Percentiles rank a stretch among this genome's conserved stretches.
phyloP scores from a whole-genome alignment of 92 coral and sea anemone species.

The Meandrina meandrites region DNA sequence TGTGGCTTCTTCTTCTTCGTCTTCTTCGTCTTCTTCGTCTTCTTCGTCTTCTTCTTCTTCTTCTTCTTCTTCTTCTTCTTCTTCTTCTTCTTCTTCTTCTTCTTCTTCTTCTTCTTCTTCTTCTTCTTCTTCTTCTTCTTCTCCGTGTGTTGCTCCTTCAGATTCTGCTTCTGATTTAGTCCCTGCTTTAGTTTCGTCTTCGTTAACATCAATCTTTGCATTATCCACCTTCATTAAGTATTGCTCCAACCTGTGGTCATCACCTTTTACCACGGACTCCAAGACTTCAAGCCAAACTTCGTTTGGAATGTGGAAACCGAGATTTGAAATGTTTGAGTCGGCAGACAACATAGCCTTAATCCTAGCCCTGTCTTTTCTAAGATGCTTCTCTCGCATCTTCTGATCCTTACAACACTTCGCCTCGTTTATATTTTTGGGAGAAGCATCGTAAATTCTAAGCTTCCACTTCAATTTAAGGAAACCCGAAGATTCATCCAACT shows the following conservation, averaged over 20 bases:
- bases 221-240: background rate
- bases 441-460: constrained; percentile 47
- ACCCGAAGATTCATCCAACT: background rate
- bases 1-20: background rate
- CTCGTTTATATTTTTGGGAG: background rate
- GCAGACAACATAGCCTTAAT: background rate
- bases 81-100: background rate
- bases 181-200: background rate
- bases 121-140: background rate
- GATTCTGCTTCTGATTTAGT: background rate
- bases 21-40: background rate
- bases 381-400: background rate
- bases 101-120: background rate
- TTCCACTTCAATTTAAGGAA: constrained; percentile 34
- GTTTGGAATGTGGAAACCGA: background rate
- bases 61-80: background rate
- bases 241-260: background rate
- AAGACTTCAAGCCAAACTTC: background rate
- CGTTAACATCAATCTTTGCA: background rate
- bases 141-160: background rate
- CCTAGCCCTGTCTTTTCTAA: background rate
- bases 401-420: background rate
- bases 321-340: background rate
- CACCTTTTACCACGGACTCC: background rate
- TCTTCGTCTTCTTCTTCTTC: background rate